Base-by-base conservation (phyloP, 1,140 invertebrate species). In the Bombus polaris region DNA sequence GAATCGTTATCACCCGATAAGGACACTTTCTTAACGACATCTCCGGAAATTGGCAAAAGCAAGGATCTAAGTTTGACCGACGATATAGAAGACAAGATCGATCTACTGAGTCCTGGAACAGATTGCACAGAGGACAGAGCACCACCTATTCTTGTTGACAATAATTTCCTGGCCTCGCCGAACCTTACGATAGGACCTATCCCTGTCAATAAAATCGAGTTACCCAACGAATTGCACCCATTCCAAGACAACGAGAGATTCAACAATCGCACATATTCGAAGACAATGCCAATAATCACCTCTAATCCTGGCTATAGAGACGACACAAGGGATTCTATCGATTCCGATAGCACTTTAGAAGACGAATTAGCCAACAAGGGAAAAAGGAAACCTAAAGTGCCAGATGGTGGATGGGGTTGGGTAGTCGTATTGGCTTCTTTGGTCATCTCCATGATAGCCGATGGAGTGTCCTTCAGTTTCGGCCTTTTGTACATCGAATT, bases 391-490 rank as follows among this genome's bases (percentile, higher is more conserved):
- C 95, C 96, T 0, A 95, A 95, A 44, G 96, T 97, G 39, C 97
- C 97, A 0, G 97, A 97, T 83, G 97, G 97, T 18, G 97, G 96
- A 47, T 98, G 97, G 97, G 98, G 98, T 1, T 99, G 98, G 98
- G 96, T 99, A 18, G 97, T 99, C 1, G 98, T 99, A 0, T 93
- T 97, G 8, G 97, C 98, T 0, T 98, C 98, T 0, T 96, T 99
- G 79, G 92, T 98, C 62, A 97, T 98, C 66, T 98, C 98, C 42
- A 97, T 99, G 94, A 98, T 99, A n/a, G 98, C 98, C n/a, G 99
- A 99, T 94, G 99, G 98, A 0, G 97, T 99, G 18, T 98, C 98
- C 53, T 99, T 99, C 92, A 98, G 98, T 1, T 99, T 99, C 93
- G 98, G 98, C 0, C 95, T 99, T 1, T 96, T 99, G 28, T 98